These are phyloP conservation scores for Girardinus metallicus DNA, from an alignment of 2,797 vertebrate genomes.

Conservation along the genomic window DNA sequence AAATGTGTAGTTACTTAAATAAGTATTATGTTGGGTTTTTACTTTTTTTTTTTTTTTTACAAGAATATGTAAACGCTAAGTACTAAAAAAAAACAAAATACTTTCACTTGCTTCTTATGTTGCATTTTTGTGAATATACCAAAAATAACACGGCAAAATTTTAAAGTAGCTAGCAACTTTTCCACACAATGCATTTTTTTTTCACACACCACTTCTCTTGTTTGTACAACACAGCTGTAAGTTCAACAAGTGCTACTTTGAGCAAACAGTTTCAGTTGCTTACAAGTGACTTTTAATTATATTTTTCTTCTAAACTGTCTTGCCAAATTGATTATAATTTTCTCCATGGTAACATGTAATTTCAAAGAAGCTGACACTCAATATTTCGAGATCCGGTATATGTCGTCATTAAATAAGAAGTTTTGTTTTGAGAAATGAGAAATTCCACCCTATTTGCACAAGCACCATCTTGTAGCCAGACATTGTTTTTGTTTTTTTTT, in stretches of 20 bases:
- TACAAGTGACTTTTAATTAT: constrained; percentile 3
- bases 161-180: neutral
- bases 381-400: neutral
- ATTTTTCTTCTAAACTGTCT: neutral
- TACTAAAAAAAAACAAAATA: neutral
- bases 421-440: neutral
- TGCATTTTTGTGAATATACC: neutral
- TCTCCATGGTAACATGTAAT: neutral
- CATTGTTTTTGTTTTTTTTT: neutral
- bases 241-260: neutral
- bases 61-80: neutral
- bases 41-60: neutral
- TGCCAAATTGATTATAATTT: constrained; percentile 1
- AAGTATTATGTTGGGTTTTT: neutral
- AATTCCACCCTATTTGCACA: neutral
- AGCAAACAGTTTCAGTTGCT: neutral
- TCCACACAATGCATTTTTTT: neutral
- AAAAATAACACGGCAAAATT: neutral
- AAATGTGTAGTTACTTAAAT: neutral
- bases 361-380: neutral
- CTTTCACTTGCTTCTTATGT: neutral
- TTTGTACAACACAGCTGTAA: neutral
- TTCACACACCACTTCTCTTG: neutral
- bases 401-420: neutral
- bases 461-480: neutral